Conservation (phyloP, 2,888 invertebrate genomes). For the Ceriagrion tenellum region DNA sequence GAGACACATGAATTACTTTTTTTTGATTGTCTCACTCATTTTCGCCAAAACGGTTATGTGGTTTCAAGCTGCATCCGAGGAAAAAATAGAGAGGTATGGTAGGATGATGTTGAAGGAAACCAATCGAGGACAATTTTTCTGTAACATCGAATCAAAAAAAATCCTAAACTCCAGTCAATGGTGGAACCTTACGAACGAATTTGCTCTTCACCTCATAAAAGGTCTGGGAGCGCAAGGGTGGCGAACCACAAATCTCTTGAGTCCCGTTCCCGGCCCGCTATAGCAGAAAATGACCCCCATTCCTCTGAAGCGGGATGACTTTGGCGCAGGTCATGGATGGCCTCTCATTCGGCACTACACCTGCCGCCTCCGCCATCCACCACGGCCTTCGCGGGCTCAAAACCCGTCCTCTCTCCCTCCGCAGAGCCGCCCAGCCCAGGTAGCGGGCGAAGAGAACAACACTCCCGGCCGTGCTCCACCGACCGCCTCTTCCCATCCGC, state of each 20-base stretch:
- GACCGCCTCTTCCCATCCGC: background rate
- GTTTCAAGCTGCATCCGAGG: too few relatives aligned
- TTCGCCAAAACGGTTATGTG: too few relatives aligned
- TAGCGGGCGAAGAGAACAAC: background rate
- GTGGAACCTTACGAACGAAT: too few relatives aligned
- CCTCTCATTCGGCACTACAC: background rate
- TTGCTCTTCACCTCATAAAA: too few relatives aligned
- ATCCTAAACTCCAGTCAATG: too few relatives aligned
- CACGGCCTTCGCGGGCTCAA: background rate
- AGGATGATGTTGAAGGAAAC: too few relatives aligned
- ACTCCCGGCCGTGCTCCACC: background rate
- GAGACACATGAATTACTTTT: too few relatives aligned
- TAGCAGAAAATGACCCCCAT: background rate
- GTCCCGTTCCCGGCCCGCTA: background rate
- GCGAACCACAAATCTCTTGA: background rate
- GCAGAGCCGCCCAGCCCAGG: background rate
- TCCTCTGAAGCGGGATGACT: background rate
- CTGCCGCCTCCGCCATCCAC: background rate
- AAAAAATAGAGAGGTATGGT: too few relatives aligned
- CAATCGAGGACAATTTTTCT: too few relatives aligned
- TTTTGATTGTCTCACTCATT: too few relatives aligned
- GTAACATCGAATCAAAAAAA: too few relatives aligned
- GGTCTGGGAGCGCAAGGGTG: background rate
- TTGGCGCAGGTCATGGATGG: slow-evolving; percentile 16
- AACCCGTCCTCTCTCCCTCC: background rate